phyloP scores from a whole-genome alignment of 2,797 vertebrate species.

The Echeneis naucrates region DNA sequence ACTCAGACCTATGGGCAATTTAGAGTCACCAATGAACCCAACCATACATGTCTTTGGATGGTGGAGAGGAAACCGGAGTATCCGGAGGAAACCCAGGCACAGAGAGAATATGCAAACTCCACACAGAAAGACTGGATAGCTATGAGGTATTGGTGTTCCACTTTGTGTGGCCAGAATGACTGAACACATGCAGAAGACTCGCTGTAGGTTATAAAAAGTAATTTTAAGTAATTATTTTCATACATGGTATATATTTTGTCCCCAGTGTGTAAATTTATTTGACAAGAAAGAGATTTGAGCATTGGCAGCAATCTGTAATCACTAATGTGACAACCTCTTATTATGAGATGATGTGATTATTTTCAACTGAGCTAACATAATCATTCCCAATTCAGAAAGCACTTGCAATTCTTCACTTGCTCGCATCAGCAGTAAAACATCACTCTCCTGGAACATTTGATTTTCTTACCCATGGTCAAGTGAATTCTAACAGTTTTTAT shows the following conservation, averaged over 20 bases:
- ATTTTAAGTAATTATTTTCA: slow-evolving; percentile 36
- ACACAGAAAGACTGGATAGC: neutral
- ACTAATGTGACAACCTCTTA: slow-evolving; percentile 76
- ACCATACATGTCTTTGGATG: too few species aligned
- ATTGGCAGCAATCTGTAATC: slow-evolving; percentile 72
- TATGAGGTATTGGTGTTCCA: neutral
- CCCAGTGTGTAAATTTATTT: slow-evolving; percentile 53
- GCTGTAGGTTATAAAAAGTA: slow-evolving; percentile 13
- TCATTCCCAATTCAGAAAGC: slow-evolving; percentile 40
- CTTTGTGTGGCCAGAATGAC: neutral
- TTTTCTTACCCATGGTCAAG: slow-evolving; percentile 17
- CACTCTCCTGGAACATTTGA: slow-evolving; percentile 23
- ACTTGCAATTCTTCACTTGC: slow-evolving; percentile 57
- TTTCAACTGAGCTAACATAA: slow-evolving; percentile 74
- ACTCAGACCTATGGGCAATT: too few species aligned
- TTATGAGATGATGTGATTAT: slow-evolving; percentile 77
- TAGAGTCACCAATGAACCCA: too few species aligned
- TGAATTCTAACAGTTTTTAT: slow-evolving; percentile 27
- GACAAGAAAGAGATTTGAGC: slow-evolving; percentile 59
- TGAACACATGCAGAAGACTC: neutral
- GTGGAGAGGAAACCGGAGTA: too few species aligned
- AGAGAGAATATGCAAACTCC: too few species aligned
- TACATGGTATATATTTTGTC: slow-evolving; percentile 36
- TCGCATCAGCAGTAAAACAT: slow-evolving; percentile 51
- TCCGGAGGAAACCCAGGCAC: too few species aligned